Percentiles rank a stretch among this genome's conserved stretches.
Conservation (phyloP, 2,888 invertebrate species). For the Clostera curtula region DNA sequence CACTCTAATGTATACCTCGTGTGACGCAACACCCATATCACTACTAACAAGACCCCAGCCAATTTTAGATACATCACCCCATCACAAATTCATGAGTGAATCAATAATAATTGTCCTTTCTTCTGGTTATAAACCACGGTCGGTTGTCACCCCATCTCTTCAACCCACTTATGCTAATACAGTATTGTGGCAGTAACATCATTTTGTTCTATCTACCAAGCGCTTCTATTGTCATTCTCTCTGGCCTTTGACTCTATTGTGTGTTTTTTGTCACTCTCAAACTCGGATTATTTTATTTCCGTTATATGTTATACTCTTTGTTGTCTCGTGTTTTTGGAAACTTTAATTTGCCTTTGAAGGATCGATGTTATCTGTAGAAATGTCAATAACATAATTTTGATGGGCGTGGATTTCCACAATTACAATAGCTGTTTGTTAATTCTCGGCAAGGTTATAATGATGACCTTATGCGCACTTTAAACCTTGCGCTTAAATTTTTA, state of each 20-base stretch:
- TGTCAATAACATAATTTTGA: too few species aligned
- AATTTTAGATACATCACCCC: slow-evolving; percentile 18
- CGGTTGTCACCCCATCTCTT: slow-evolving; percentile 34
- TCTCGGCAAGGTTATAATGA: too few species aligned
- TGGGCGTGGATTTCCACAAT: too few species aligned
- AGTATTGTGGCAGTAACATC: slow-evolving; percentile 61
- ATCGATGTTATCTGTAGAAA: too few species aligned
- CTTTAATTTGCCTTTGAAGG: slow-evolving; percentile 17
- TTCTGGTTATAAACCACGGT: slow-evolving; percentile 25
- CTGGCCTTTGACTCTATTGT: slow-evolving; percentile 73
- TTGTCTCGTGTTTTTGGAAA: slow-evolving; percentile 45
- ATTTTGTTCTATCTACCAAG: slow-evolving; percentile 62
- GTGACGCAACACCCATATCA: neutral
- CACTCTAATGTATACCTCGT: slow-evolving; percentile 25
- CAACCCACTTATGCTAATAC: slow-evolving; percentile 64
- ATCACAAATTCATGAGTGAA: slow-evolving; percentile 33
- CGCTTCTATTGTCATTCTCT: slow-evolving; percentile 54
- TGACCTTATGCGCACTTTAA: too few species aligned
- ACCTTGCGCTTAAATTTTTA: too few species aligned
- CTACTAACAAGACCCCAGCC: neutral
- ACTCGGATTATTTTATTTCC: slow-evolving; percentile 71
- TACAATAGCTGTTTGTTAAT: too few species aligned
- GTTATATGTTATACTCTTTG: slow-evolving; percentile 56
- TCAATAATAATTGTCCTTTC: slow-evolving; percentile 36
- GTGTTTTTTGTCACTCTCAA: slow-evolving; percentile 63